A percentile compares a stretch with the other conserved stretches of the same genome.
These are phyloP conservation scores for Haliaeetus leucogaster DNA, from an alignment of 2,113 vertebrate species.

Conservation along the genomic window DNA sequence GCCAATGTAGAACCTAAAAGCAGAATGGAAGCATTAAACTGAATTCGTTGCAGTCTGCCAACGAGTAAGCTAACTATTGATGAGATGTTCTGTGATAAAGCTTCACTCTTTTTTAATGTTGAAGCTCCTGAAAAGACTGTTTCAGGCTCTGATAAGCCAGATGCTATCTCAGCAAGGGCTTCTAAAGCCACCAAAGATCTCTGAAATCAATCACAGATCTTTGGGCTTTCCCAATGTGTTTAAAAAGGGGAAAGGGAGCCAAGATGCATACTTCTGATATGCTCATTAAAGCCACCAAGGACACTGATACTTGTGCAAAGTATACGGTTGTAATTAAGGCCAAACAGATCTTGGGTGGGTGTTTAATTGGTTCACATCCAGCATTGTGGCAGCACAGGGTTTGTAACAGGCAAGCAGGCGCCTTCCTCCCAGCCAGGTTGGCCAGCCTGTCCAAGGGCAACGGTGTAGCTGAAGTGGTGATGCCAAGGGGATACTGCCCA, in stretches of 20 bases:
- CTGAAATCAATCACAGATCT: background rate
- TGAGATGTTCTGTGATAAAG: background rate
- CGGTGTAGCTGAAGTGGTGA: rapidly evolving
- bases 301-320: background rate
- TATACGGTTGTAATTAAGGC: background rate
- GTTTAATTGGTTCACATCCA: background rate
- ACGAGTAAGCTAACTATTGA: background rate
- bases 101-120: background rate
- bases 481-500: background rate
- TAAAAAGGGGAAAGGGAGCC: background rate
- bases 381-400: background rate
- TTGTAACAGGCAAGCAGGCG: rapidly evolving
- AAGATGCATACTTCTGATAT: background rate
- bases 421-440: background rate
- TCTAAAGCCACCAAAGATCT: background rate
- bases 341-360: background rate
- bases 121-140: background rate
- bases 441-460: background rate
- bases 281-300: background rate
- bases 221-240: background rate
- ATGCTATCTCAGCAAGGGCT: background rate
- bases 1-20: background rate
- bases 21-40: background rate
- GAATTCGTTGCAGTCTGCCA: rapidly evolving
- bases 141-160: background rate